These are phyloP conservation scores for Drosophila kohkoa DNA, from an alignment of 1,140 invertebrate species.

Conservation along the genomic window DNA sequence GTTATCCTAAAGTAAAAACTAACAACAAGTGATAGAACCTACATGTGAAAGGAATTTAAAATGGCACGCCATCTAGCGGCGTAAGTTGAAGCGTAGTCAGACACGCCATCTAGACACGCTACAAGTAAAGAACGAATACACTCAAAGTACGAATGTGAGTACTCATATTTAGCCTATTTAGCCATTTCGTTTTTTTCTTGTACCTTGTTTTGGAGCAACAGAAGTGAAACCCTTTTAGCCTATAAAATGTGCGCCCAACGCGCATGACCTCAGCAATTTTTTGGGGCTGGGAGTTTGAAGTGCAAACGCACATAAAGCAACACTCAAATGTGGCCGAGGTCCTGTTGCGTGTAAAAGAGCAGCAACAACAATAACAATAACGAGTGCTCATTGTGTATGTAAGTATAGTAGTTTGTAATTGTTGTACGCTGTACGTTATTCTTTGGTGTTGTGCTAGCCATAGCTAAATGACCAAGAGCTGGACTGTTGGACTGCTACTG, in stretches of 20 bases:
- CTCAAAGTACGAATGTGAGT: neutral
- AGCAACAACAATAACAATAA: conserved; percentile 26
- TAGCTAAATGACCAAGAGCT: conserved; percentile 52
- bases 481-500: conserved; percentile 11
- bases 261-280: conserved; percentile 81
- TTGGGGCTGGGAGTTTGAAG: conserved; percentile 62
- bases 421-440: conserved; percentile 4
- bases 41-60: conserved; percentile 14
- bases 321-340: conserved; percentile 40
- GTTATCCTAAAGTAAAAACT: conserved; percentile 32
- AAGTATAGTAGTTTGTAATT: conserved; percentile 18
- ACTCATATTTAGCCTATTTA: conserved; percentile 53
- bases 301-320: conserved; percentile 67
- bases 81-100: conserved; percentile 48
- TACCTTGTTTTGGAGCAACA: conserved; percentile 9
- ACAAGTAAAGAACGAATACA: conserved; percentile 26
- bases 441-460: conserved; percentile 10
- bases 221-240: conserved; percentile 65
- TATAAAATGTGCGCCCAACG: conserved; percentile 75
- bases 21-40: conserved; percentile 41
- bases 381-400: conserved; percentile 27
- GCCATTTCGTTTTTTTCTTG: conserved; percentile 3
- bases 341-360: conserved; percentile 66
- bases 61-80: conserved; percentile 64
- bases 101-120: conserved; percentile 65